These are phyloP conservation scores for Aplysia californica DNA, from an alignment of 1,140 invertebrate species.

Conservation along the genomic window DNA sequence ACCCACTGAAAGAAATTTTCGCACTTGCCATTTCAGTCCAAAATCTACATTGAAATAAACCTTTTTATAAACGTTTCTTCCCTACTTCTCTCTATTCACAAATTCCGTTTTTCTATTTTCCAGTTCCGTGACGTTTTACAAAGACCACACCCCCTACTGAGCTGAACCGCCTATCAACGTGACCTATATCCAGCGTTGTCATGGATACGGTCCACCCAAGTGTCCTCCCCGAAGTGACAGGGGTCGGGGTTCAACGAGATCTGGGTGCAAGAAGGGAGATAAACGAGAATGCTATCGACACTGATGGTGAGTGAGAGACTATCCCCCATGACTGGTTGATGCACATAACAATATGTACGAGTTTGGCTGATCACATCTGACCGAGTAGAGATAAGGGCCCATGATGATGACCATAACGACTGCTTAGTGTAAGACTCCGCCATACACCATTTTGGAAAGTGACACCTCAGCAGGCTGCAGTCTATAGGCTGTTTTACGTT, in stretches of 20 bases:
- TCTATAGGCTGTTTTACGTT: too few relatives aligned
- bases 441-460: too few relatives aligned
- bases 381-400: background rate
- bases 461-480: too few relatives aligned
- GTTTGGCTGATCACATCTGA: background rate
- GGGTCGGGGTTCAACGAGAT: background rate
- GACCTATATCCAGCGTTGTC: too few relatives aligned
- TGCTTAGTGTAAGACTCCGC: background rate
- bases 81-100: background rate
- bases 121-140: background rate
- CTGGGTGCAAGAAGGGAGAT: constrained; percentile 3
- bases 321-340: background rate
- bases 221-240: background rate
- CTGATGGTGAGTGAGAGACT: background rate
- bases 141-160: background rate
- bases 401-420: background rate
- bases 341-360: background rate
- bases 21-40: too few relatives aligned
- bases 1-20: too few relatives aligned
- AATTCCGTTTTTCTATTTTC: background rate
- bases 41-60: background rate
- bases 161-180: too few relatives aligned
- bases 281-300: constrained; percentile 1
- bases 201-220: too few relatives aligned
- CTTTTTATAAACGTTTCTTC: background rate